A percentile compares a stretch with the other conserved stretches of the same genome.
Conservation (phyloP, 1,140 invertebrate genomes). For the Drosophila seguyi region DNA sequence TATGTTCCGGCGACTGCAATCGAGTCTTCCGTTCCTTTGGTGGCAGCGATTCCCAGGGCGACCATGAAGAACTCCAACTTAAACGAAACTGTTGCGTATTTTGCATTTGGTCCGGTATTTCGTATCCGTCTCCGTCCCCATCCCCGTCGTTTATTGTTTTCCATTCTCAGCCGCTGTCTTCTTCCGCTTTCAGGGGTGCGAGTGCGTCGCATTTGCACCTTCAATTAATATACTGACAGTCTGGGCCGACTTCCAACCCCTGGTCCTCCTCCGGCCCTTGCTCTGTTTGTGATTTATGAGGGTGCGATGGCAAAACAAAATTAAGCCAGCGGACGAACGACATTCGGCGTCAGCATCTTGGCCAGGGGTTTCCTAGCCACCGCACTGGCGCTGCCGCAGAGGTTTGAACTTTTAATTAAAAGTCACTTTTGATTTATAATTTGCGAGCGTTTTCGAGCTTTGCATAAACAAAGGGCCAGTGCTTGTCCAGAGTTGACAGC, state of each 20-base stretch:
- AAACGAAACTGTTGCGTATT: slow-evolving; percentile 77
- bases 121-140: slow-evolving; percentile 19
- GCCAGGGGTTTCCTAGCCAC: slow-evolving; percentile 20
- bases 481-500: slow-evolving; percentile 31
- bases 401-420: slow-evolving; percentile 80
- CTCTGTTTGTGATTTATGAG: slow-evolving; percentile 80
- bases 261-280: slow-evolving; percentile 27
- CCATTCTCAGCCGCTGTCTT: slow-evolving; percentile 58
- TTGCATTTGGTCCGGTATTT: slow-evolving; percentile 58
- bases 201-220: slow-evolving; percentile 80
- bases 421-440: slow-evolving; percentile 83
- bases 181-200: slow-evolving; percentile 59
- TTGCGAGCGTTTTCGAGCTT: slow-evolving; percentile 66
- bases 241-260: slow-evolving; percentile 54
- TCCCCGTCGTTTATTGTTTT: slow-evolving; percentile 51
- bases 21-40: slow-evolving; percentile 54
- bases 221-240: slow-evolving; percentile 71
- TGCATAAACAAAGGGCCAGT: slow-evolving; percentile 57
- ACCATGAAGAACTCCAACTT: slow-evolving; percentile 68
- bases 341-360: slow-evolving; percentile 79
- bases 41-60: slow-evolving; percentile 54
- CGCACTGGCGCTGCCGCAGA: slow-evolving; percentile 14
- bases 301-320: slow-evolving; percentile 79
- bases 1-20: slow-evolving; percentile 64
- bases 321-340: slow-evolving; percentile 72